phyloP scores from a whole-genome alignment of 2,113 vertebrate genomes.

The Guaruba guarouba region DNA sequence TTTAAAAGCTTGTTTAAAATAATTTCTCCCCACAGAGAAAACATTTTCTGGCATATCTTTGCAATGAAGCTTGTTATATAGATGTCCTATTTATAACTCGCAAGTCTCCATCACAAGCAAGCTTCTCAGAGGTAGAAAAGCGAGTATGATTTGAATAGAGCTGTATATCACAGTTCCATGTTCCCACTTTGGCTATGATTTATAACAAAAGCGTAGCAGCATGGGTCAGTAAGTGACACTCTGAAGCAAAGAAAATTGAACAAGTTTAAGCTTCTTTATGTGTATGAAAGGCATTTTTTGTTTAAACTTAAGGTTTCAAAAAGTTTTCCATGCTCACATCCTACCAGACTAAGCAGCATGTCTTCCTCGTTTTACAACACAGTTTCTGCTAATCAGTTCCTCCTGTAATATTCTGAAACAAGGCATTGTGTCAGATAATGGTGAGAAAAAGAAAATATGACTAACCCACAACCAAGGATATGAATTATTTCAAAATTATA shows the following conservation, averaged over 20 bases:
- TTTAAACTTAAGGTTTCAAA: neutral
- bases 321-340: neutral
- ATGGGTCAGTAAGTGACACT: conserved; percentile 42
- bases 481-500: neutral
- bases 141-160: conserved; percentile 66
- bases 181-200: conserved; percentile 54
- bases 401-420: neutral
- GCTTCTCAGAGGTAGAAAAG: conserved; percentile 61
- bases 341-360: neutral
- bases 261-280: conserved; percentile 16
- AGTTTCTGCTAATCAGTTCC: neutral
- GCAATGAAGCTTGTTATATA: conserved; percentile 36
- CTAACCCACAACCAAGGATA: neutral
- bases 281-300: neutral
- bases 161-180: conserved; percentile 50
- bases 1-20: neutral
- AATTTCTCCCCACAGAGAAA: neutral
- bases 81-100: conserved; percentile 75
- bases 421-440: neutral
- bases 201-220: conserved; percentile 68
- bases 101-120: conserved; percentile 48
- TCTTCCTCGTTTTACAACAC: neutral
- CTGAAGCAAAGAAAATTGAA: neutral
- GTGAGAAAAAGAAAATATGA: neutral
- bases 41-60: conserved; percentile 11